Conservation (phyloP, 1,140 invertebrate species). For the Pararge aegeria region DNA sequence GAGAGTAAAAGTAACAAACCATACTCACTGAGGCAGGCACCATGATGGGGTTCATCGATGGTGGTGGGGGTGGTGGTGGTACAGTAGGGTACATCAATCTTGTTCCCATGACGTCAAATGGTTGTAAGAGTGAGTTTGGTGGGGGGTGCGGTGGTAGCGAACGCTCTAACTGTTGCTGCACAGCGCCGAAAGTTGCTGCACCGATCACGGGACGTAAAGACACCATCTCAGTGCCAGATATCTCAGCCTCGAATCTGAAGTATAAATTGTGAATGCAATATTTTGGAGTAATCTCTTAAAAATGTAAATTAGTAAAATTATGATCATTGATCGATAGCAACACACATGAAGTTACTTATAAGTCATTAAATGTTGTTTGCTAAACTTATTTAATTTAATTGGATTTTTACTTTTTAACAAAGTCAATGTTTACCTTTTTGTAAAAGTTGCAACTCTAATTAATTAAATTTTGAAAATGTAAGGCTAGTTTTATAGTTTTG, state of each 20-base stretch:
- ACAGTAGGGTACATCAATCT: slow-evolving; percentile 72
- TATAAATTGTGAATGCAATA: background rate
- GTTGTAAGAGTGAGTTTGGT: slow-evolving; percentile 66
- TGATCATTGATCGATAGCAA: no score
- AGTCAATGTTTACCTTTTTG: no score
- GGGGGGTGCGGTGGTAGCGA: slow-evolving; percentile 81
- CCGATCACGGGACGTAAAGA: slow-evolving; percentile 83
- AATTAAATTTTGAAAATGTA: no score
- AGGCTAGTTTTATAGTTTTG: no score
- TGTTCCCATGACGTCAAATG: slow-evolving; percentile 81
- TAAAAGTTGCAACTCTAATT: no score
- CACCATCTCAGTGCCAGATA: slow-evolving; percentile 82
- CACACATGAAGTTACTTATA: no score
- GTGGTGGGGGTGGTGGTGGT: slow-evolving; percentile 62
- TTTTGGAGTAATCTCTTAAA: no score
- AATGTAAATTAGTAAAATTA: no score
- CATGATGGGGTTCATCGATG: slow-evolving; percentile 51
- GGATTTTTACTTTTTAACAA: no score
- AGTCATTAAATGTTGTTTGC: no score
- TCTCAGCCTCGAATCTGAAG: slow-evolving; percentile 91
- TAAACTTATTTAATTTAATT: no score
- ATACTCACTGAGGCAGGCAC: slow-evolving; percentile 61
- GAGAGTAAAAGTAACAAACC: background rate
- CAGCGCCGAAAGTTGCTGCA: slow-evolving; percentile 84
- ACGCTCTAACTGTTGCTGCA: slow-evolving; percentile 83